Base-by-base conservation (phyloP, 1,140 invertebrate species). In the Diorhabda sublineata region DNA sequence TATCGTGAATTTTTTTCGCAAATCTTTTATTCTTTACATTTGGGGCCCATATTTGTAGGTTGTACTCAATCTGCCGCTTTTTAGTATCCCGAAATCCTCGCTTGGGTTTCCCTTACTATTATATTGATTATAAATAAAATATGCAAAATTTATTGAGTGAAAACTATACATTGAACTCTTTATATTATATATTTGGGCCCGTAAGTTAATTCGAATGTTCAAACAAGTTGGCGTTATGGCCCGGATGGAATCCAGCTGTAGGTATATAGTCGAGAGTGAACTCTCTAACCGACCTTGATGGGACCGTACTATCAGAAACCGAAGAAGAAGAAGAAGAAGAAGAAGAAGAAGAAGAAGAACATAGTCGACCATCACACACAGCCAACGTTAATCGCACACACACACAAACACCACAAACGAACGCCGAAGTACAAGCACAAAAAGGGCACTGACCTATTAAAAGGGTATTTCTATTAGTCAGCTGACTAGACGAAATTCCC, bases 231-330 rank as follows among this genome's bases (percentile, higher is more conserved):
- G 47, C 58, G 64, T 57, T 26, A 45, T 58, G 52, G 64, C 52
- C 56, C 44, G 64, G 4, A 26, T 65, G 64, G 64, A 65, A 65
- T 65, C 64, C 64, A 65, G 64, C 64, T 61, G 26, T 65, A 5
- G 62, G 43, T 43, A 64, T 45, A 26, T 26, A 26, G 26, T 26
- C 26, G 6, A 52, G 47, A 56, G 56, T 65, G 56, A 65, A 65
- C 64, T 42, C 47, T 11, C 64, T 65, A 26, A 65, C 64, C 58
- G 64, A 65, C 64, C 64, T 65, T 65, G 64, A 42, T 42, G 64
- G 45, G 8, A 56, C 42, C 42, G 11, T 57, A 58, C 52, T 56
- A 65, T 57, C 64, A 65, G 64, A 44, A 47, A 42, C 42, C 42
- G 64, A 58, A 2, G 42, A n/a, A 44, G 42, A 44, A 42, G 7